Base-by-base conservation (phyloP, 2,888 invertebrate genomes). In the Zaprionus bogoriensis region DNA sequence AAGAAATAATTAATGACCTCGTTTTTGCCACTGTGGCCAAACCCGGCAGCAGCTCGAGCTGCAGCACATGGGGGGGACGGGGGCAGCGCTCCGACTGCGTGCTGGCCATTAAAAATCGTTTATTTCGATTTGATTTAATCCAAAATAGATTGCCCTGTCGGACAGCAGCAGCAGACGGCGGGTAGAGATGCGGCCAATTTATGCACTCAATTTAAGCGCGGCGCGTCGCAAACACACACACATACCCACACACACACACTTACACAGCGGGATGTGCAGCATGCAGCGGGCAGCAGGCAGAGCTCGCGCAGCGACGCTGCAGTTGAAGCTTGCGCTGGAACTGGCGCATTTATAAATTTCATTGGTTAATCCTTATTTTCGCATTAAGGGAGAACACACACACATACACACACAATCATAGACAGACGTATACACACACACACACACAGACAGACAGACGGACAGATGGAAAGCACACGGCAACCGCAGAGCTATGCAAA, bases 101-200 rank as follows among this genome's bases (percentile, higher is more conserved):
- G 41, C 41, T 22, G 41, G 41, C 90, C 90, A 90, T 90, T 90
- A 90, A 90, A 90, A 90, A 90, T 89, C 90, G 90, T 90, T 90
- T 90, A 90, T 89, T 90, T 90, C 90, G 90, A 90, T 89, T 90
- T 90, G 90, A 90, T 90, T 90, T 90, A 90, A 90, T 90, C 90
- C 90, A 87, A 84, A 88, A 89, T 88, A 88, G 87, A 89, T 89
- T 89, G 84, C 79, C 79, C 70, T 73, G 76, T 79, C 86, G 74
- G 51, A 52, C 72, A 41, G 60, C 54, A 17, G 55, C 54, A 38
- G 45, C 54, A 44, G 47, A 42, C 51, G 22, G 54, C 22, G 41
- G 19, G 22, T n/a, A 3, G 54, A 44, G 62, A 51, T 63, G 74
- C 63, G 66, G 66, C 84, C 88, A 83, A 87, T 87, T 87, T 87